Percentiles rank a stretch among this genome's conserved stretches.
These are phyloP conservation scores for Tamandua tetradactyla DNA, from an alignment of 2,797 vertebrate genomes.

Conservation along the genomic window DNA sequence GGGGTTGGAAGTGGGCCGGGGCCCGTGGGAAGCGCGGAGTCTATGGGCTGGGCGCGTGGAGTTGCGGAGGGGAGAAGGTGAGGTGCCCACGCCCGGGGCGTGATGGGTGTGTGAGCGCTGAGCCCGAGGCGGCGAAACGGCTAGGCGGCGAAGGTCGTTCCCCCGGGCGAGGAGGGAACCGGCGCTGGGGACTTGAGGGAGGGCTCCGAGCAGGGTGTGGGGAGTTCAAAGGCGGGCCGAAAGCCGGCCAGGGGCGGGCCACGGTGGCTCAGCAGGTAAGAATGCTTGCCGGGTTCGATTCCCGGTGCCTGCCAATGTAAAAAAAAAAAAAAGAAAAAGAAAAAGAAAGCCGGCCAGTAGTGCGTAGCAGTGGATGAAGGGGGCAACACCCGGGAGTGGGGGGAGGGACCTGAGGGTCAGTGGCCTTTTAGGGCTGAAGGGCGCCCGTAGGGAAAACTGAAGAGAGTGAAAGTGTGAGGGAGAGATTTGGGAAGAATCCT, in stretches of 20 bases:
- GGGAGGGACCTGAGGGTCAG: neutral
- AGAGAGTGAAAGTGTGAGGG: too few species aligned
- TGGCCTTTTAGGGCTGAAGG: neutral
- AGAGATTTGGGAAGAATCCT: neutral
- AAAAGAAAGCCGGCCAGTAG: neutral
- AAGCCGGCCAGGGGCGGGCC: neutral
- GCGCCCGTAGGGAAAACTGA: accelerated
- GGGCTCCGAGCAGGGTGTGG: too few species aligned
- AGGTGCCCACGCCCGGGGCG: neutral
- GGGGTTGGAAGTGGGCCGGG: neutral
- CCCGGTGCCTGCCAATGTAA: too few species aligned
- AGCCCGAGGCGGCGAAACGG: neutral
- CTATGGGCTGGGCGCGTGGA: neutral
- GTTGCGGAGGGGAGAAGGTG: neutral
- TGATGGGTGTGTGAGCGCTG: neutral
- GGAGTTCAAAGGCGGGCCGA: neutral
- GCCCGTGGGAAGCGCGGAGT: neutral
- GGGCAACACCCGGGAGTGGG: neutral
- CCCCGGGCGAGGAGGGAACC: neutral
- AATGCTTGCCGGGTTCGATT: too few species aligned
- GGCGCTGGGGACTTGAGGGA: neutral
- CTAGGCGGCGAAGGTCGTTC: accelerated
- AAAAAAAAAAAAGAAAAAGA: too few species aligned
- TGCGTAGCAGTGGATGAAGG: neutral
- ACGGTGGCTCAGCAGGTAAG: too few species aligned